Evolutionary conservation across 1,140 invertebrate genomes (phyloP), one percentile per base, ranked within the genome.

Genomic region (Leptinotarsa lineolata): DNA sequence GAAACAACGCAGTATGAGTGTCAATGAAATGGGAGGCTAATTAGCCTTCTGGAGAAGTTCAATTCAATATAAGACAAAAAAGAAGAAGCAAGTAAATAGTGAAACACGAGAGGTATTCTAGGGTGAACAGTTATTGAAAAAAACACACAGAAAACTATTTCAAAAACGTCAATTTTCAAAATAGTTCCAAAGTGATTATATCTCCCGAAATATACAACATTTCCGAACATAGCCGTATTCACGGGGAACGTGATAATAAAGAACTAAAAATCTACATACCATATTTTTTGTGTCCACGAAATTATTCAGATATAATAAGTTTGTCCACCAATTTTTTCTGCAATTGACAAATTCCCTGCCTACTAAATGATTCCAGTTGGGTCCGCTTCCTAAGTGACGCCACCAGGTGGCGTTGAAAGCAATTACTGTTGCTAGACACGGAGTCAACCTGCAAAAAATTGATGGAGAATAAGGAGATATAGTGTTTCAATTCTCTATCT

Each of bases 241-340:
- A 30, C 24, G 24, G 6, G 24, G 12, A 5, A 16, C 39, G n/a
- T 66, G 20, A 64, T 22, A 64, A 12, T 0, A 21, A 13, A 22
- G 64, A 64, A 75, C 80, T 39, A 39, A 39, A 39, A 39, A 8
- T 39, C 30, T 39, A 39, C 30, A 11, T 39, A 85, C 84, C 80
- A 83, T 83, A 74, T 82, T 68, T 60, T 79, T 72, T 4, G 73
- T 67, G 58, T 85, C 76, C 20, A 88, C 78, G 39, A 89, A 85
- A 80, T 90, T 91, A 76, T 88, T 89, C n/a, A 90, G 80, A 76
- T 88, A 89, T 0, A 90, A 80, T 0, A 90, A 66, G 79, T 89
- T 89, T 0, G 81, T 83, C 89, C 83, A 84, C 75, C 81, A 81
- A 72, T 83, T 82, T 59, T 79, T 72, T 58, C 80, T 70, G 65